Evolutionary conservation across 1,140 invertebrate species (phyloP).

Genomic region (Bombus haemorrhoidalis): DNA sequence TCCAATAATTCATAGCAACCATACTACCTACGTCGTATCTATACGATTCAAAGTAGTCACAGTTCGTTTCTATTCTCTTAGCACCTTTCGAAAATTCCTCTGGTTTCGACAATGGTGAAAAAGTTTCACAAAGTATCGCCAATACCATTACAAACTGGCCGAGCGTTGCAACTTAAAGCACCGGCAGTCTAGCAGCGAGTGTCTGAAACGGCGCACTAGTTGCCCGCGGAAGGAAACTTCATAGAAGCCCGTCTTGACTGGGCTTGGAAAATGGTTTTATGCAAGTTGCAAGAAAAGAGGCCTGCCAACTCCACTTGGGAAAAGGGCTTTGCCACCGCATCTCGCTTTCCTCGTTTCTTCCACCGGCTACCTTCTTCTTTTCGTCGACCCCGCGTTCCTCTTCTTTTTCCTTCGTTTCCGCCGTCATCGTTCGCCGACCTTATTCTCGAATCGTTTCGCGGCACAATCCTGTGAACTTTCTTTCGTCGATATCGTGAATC

Average conservation of each 20-base stretch:
- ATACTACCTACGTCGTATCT: not conserved
- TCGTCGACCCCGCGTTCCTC: not conserved
- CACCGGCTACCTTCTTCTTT: not conserved
- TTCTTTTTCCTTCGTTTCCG: not conserved
- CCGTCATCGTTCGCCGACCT: constrained; percentile 19
- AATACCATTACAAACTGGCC: not conserved
- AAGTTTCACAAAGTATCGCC: not conserved
- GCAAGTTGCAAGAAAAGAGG: constrained; percentile 59
- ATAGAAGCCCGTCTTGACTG: constrained; percentile 30
- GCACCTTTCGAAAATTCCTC: not conserved
- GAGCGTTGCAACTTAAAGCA: not conserved
- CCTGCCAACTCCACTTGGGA: constrained; percentile 45
- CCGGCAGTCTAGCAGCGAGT: constrained; percentile 15
- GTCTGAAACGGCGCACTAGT: constrained; percentile 51
- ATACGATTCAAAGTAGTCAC: not conserved
- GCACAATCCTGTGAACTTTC: not conserved
- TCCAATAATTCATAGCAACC: not conserved
- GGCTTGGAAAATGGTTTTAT: constrained; percentile 54
- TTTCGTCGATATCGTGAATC: not conserved
- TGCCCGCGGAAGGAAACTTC: constrained; percentile 51
- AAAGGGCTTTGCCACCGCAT: constrained; percentile 40
- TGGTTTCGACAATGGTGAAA: not conserved
- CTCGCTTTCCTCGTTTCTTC: constrained; percentile 21
- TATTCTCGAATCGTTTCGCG: constrained; percentile 12
- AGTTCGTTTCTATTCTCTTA: not conserved